Base-by-base conservation (phyloP, 2,888 invertebrate genomes). In the Dioctria rufipes region DNA sequence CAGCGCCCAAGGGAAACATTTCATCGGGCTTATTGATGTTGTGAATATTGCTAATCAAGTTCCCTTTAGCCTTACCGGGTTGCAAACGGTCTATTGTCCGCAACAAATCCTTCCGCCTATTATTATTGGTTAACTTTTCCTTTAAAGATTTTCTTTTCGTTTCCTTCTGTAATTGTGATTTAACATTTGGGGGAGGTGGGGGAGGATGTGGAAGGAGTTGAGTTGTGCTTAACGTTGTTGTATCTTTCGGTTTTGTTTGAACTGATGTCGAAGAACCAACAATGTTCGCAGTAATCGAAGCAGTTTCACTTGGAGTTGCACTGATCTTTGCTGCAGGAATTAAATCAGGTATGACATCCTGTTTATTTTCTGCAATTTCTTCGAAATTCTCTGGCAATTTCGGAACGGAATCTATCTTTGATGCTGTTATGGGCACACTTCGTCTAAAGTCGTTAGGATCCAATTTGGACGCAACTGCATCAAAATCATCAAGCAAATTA, bases 11-110 rank as follows among this genome's bases (percentile, higher is more conserved):
- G 3, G 92, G 91, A 63, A 90, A 88, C 0, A 90, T 85, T 86
- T 93, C 93, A 84, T 94, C 93, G 3, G 89, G 85, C 86, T 92
- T 92, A 83, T 91, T 90, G 0, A 89, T 86, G 85, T 91, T 92
- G 84, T 90, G 90, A 40, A 93, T 90, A 86, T 94, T 95, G 58
- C 94, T 92, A 42, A 96, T 90, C 37, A 96, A 90, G 89, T 96
- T 96, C 0, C 96, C 96, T 90, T 96, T 96, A 86, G 95, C 94
- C 88, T 96, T 96, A 0, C 96, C 96, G 0, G 95, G 95, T 85
- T 96, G 96, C 75, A 96, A 89, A 80, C 96, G 91, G 84, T 96
- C 95, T 84, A 96, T 96, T 0, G 95, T 95, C 83, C 95, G 91
- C 87, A 95, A 94, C 82, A 95, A 91, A 88, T 95, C 95, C 82